A percentile compares a stretch with the other conserved stretches of the same genome.
Conservation (phyloP, 2,797 vertebrate species). For the Sciurus carolinensis region DNA sequence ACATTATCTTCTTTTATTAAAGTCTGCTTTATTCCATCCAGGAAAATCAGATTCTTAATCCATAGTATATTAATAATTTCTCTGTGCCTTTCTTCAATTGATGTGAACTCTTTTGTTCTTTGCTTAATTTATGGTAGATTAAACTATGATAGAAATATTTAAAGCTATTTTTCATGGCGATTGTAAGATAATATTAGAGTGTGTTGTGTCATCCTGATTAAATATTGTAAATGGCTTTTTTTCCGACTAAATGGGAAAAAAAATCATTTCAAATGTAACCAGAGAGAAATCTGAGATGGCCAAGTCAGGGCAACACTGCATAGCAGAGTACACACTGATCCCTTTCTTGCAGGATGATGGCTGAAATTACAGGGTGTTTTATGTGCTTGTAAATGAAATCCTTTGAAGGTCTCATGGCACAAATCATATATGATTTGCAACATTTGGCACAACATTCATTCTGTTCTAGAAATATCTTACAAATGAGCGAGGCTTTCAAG, state of each 20-base stretch:
- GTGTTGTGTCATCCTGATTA: slow-evolving; percentile 44
- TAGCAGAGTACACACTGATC: neutral
- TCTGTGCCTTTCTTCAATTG: slow-evolving; percentile 58
- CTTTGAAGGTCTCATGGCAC: slow-evolving; percentile 76
- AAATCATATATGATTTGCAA: slow-evolving; percentile 81
- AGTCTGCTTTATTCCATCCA: slow-evolving; percentile 23
- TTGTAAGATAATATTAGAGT: slow-evolving; percentile 19
- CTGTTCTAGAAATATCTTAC: slow-evolving; percentile 81
- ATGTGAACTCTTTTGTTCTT: neutral
- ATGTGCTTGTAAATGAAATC: slow-evolving; percentile 85
- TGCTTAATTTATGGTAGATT: slow-evolving; percentile 63
- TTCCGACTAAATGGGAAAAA: neutral
- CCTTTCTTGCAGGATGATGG: neutral
- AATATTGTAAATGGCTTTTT: slow-evolving; percentile 31
- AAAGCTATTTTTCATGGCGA: slow-evolving; percentile 13
- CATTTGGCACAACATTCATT: slow-evolving; percentile 78
- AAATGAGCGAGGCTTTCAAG: slow-evolving; percentile 80
- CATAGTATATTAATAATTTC: slow-evolving; percentile 15
- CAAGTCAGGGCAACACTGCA: neutral
- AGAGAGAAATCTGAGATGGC: neutral
- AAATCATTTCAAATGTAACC: neutral
- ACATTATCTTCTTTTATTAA: slow-evolving; percentile 57
- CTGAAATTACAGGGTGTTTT: slow-evolving; percentile 81
- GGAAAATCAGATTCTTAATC: slow-evolving; percentile 32
- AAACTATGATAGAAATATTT: slow-evolving; percentile 39